Evolutionary conservation across 2,888 invertebrate species (phyloP).

Genomic region (Myathropa florea): DNA sequence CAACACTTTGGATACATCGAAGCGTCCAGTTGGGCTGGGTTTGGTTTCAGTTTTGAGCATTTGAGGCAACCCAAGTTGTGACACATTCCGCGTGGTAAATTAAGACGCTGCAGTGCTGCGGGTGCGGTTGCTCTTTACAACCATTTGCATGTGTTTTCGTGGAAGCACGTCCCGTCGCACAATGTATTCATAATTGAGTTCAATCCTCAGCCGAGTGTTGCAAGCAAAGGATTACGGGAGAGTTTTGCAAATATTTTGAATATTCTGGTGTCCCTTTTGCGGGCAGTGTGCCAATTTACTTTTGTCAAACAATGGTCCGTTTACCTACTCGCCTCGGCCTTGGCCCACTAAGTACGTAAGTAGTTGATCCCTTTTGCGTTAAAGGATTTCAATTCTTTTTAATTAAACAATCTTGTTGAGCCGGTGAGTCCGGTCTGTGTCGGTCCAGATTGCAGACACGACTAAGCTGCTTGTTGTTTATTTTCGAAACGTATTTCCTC

Average conservation of each 20-base stretch:
- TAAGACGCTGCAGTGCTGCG: slow-evolving; percentile 16
- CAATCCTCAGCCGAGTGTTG: slow-evolving; percentile 1
- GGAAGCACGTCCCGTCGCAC: slow-evolving; percentile 30
- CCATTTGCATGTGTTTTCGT: slow-evolving; percentile 44
- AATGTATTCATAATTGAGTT: slow-evolving; percentile 20
- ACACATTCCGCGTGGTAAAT: slow-evolving; percentile 62
- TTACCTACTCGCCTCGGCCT: slow-evolving; percentile 59
- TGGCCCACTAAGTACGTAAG: slow-evolving; percentile 36
- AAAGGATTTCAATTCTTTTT: slow-evolving; percentile 71
- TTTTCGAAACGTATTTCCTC: slow-evolving; percentile 50
- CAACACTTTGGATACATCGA: slow-evolving; percentile 13
- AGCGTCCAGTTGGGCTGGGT: background rate
- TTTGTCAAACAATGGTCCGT: slow-evolving; percentile 34
- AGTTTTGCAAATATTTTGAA: slow-evolving; percentile 67
- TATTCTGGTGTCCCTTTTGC: slow-evolving; percentile 50
- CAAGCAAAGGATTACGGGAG: slow-evolving; percentile 44
- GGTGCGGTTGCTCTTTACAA: slow-evolving; percentile 31
- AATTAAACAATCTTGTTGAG: slow-evolving; percentile 63
- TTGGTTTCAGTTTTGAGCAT: slow-evolving; percentile 36
- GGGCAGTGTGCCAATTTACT: slow-evolving; percentile 52
- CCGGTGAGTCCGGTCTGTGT: slow-evolving; percentile 13
- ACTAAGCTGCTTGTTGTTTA: slow-evolving; percentile 61
- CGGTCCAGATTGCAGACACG: background rate
- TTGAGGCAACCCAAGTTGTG: slow-evolving; percentile 58
- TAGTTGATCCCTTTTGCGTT: slow-evolving; percentile 69